Evolutionary conservation across 2,888 invertebrate species (phyloP).

Genomic region (Idaea biselata): DNA sequence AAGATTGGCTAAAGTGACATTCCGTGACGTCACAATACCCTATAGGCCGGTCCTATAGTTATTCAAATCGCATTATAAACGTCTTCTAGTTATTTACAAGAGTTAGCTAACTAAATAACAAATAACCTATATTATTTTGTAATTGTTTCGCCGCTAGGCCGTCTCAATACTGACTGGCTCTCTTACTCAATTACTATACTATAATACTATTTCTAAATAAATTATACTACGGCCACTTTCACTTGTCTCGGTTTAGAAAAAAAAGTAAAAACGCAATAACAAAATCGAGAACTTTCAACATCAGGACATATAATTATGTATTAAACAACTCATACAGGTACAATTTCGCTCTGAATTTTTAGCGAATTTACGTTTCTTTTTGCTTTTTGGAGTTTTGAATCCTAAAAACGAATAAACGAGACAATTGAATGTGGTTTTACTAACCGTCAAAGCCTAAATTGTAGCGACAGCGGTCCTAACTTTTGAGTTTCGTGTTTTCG

Average conservation of each 20-base stretch:
- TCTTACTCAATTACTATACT: slow-evolving; percentile 43
- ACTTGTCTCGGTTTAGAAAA: background rate
- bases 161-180: slow-evolving; percentile 75
- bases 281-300: background rate
- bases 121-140: slow-evolving; percentile 73
- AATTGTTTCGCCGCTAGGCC: slow-evolving; percentile 55
- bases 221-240: slow-evolving; percentile 33
- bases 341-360: background rate
- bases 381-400: background rate
- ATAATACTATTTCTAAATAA: slow-evolving; percentile 59
- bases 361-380: background rate
- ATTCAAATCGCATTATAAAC: slow-evolving; percentile 39
- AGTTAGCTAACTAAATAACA: slow-evolving; percentile 81
- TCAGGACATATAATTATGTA: too few relatives aligned
- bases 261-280: too few relatives aligned
- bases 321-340: background rate
- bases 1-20: background rate
- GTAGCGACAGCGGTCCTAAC: background rate
- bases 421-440: background rate
- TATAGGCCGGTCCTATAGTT: background rate
- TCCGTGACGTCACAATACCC: background rate
- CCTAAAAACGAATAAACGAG: background rate
- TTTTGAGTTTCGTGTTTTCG: background rate
- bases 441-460: background rate
- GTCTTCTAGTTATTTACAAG: slow-evolving; percentile 78